Conservation (phyloP, 2,113 vertebrate genomes). For the Bombycilla garrulus region DNA sequence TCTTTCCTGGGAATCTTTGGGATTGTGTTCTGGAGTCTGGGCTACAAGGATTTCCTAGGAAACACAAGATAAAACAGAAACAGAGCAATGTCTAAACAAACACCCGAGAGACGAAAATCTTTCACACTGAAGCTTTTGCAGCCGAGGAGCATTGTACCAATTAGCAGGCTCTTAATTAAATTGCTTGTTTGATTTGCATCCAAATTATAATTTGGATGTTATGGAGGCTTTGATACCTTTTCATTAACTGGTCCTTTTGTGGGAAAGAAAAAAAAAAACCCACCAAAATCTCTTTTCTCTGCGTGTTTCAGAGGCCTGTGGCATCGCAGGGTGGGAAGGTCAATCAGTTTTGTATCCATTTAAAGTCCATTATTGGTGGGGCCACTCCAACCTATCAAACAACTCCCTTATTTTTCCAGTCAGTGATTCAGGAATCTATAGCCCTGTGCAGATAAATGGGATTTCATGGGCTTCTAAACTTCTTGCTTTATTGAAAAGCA, state of each 20-base stretch:
- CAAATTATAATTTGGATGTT: constrained; percentile 51
- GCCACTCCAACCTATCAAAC: constrained; percentile 26
- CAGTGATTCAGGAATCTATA: constrained; percentile 50
- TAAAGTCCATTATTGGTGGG: constrained; percentile 7
- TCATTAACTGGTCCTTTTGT: constrained; percentile 1
- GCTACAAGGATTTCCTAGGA: neutral
- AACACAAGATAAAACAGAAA: neutral
- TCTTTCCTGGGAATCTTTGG: neutral
- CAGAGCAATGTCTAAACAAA: constrained; percentile 24
- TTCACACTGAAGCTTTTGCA: constrained; percentile 33
- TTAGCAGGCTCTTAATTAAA: constrained; percentile 68
- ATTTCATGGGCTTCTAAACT: constrained; percentile 62
- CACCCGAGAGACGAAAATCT: constrained; percentile 38
- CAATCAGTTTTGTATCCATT: constrained; percentile 35
- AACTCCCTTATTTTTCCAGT: constrained; percentile 56
- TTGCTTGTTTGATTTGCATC: constrained; percentile 67
- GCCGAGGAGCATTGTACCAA: constrained; percentile 21
- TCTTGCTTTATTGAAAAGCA: constrained; percentile 70
- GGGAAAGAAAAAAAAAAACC: neutral
- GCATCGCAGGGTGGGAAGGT: constrained; percentile 38
- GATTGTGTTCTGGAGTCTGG: neutral
- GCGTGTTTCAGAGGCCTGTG: neutral
- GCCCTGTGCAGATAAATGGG: constrained; percentile 56
- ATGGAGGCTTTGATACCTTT: constrained; percentile 51
- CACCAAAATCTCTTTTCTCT: neutral